A percentile compares a stretch with the other conserved stretches of the same genome.
Conservation (phyloP, 2,888 invertebrate genomes). For the Neoitamus cyanurus region DNA sequence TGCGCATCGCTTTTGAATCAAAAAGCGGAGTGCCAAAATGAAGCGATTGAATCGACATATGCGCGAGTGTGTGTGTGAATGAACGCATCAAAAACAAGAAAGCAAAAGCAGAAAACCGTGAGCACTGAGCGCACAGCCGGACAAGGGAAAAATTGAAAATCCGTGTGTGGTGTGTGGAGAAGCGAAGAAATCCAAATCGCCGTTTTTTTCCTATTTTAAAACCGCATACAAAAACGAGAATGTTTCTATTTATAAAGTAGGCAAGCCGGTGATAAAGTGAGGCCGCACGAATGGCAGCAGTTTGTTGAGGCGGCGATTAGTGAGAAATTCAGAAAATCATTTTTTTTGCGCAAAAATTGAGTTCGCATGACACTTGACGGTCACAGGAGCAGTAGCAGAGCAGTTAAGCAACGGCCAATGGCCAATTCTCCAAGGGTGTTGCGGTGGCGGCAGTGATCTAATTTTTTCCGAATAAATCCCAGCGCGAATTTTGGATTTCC, state of each 20-base stretch:
- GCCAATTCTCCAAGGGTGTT: background rate
- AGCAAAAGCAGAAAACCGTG: background rate
- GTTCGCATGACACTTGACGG: background rate
- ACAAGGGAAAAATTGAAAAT: conserved; percentile 15
- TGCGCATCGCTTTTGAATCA: background rate
- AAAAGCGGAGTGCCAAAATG: background rate
- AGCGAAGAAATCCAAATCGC: background rate
- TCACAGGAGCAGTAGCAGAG: background rate
- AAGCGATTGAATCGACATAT: background rate
- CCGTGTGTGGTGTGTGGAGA: conserved; percentile 24
- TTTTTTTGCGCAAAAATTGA: background rate
- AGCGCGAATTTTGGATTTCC: background rate
- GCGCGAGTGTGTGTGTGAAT: background rate
- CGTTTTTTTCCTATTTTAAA: conserved; percentile 8
- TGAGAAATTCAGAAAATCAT: background rate
- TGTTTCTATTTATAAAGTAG: conserved; percentile 42
- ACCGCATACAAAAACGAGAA: conserved; percentile 32
- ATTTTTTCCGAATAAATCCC: background rate
- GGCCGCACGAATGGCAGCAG: background rate
- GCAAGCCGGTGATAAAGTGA: conserved; percentile 42
- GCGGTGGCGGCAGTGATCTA: background rate
- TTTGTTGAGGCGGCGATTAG: background rate
- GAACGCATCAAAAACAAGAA: conserved; percentile 21
- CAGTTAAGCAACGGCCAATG: background rate
- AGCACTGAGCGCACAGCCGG: background rate